Base-by-base conservation (phyloP, 2,888 invertebrate species). In the Acanthosepion lycidas region DNA sequence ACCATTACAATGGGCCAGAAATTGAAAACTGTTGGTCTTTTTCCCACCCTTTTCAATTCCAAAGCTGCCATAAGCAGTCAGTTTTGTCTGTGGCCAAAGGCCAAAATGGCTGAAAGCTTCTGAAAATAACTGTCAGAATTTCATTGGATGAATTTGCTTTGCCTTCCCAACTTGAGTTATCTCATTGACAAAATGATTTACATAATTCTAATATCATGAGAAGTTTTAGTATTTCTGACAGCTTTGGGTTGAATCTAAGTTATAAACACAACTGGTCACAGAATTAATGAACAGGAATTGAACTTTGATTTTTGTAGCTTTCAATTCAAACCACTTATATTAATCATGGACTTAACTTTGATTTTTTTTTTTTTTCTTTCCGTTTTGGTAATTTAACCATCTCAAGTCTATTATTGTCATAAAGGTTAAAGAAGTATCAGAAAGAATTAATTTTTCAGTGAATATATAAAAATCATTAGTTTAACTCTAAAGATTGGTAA, bases 51-150 rank as follows among this genome's bases (percentile, higher is more conserved):
- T 78, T 78, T 18, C 78, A n/a, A 78, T 78, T 78, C n/a, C 78
- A n/a, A 78, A 78, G 12, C 78, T 78, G 78, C 78, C 78, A 78
- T n/a, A 33, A 78, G 78, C n/a, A 78, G 78, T 78, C 78, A 78
- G n/a, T 78, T 78, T 78, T 78, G n/a, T 78, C 78, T 15, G n/a
- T 78, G 78, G 78, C n/a, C 78, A 78, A 78, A n/a, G 28, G 78
- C 78, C 78, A 78, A 78, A 78, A 78, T 33, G 78, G 78, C 78
- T 78, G 78, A 78, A 78, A 78, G 64, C 23, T 64, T 78, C 78
- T 78, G 78, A 78, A 78, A 78, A n/a, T 78, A n/a, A 78, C 78
- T 78, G 78, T 78, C 78, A 78, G 78, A 78, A 33, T n/a, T 78
- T 78, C 78, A 78, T 78, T 33, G n/a, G 15, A 78, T n/a, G 78